These are phyloP conservation scores for Accipiter virgatus DNA, from an alignment of 2,113 vertebrate species.

Conservation along the genomic window DNA sequence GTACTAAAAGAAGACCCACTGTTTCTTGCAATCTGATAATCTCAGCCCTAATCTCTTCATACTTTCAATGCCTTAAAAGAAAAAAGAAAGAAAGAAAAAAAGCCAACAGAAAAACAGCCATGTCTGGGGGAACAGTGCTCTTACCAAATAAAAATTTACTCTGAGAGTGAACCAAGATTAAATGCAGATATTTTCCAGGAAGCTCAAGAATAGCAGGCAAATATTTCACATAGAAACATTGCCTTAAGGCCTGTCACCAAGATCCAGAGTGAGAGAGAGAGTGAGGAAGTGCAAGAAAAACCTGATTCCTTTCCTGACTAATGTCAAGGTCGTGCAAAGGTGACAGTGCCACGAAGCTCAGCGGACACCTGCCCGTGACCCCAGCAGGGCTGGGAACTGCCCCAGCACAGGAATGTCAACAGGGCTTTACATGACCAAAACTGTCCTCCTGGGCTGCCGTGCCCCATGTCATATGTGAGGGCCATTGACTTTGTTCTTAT, in stretches of 20 bases:
- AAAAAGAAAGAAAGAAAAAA: not conserved
- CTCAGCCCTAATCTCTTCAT: not conserved
- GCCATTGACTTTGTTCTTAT: slow-evolving; percentile 47
- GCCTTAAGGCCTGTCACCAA: not conserved
- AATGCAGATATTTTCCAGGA: slow-evolving; percentile 5
- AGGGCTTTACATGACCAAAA: not conserved
- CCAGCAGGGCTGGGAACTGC: not conserved
- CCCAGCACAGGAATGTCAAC: not conserved
- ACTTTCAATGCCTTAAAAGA: not conserved
- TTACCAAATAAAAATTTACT: not conserved
- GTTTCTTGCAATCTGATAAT: not conserved
- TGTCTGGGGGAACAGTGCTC: not conserved
- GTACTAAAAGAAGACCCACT: not conserved
- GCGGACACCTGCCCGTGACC: not conserved
- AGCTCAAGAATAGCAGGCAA: not conserved
- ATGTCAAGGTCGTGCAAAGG: not conserved
- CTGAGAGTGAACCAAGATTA: not conserved
- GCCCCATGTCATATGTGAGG: slow-evolving; percentile 42
- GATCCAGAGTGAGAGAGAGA: not conserved
- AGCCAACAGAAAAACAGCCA: not conserved
- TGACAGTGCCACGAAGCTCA: not conserved
- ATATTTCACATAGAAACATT: not conserved
- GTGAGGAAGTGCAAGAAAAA: slow-evolving; percentile 12
- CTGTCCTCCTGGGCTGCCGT: not conserved
- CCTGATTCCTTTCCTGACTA: slow-evolving; percentile 7